Evolutionary conservation across 2,888 invertebrate genomes (phyloP).

Genomic region (Epiblema foenella): DNA sequence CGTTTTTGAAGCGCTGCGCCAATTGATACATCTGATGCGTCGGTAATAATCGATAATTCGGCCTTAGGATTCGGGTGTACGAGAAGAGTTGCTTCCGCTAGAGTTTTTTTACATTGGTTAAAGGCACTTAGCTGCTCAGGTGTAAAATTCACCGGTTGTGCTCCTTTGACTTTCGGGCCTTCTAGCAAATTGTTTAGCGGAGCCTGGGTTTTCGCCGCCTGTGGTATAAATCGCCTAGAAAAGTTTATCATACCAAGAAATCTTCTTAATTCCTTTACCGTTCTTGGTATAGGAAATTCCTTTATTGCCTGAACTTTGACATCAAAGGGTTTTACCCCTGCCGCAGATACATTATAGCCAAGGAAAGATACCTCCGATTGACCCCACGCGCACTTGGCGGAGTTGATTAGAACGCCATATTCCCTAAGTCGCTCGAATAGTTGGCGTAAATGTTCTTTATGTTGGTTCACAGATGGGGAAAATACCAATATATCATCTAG

Average conservation of each 20-base stretch:
- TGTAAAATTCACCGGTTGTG: conserved; percentile 1
- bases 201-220: conserved; percentile 46
- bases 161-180: conserved; percentile 9
- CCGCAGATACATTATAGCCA: conserved; percentile 8
- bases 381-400: conserved; percentile 21
- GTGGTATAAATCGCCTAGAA: conserved; percentile 47
- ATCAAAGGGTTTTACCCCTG: neutral
- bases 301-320: conserved; percentile 25
- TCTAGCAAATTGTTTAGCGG: conserved; percentile 6
- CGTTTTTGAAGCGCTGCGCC: conserved; percentile 12
- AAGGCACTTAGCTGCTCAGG: conserved; percentile 1
- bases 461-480: conserved; percentile 10
- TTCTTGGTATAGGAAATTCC: conserved; percentile 45
- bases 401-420: conserved; percentile 13
- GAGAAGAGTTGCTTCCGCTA: conserved; percentile 9
- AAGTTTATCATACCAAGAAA: conserved; percentile 51
- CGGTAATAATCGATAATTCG: conserved; percentile 3
- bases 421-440: conserved; percentile 10
- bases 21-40: conserved; percentile 14
- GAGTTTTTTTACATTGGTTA: conserved; percentile 1
- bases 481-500: conserved; percentile 33
- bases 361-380: conserved; percentile 17
- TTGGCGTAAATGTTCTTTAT: conserved; percentile 1
- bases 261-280: conserved; percentile 44
- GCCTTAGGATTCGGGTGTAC: conserved; percentile 8